Base-by-base conservation (phyloP, 2,113 vertebrate genomes). In the Sisor rabdophorus region DNA sequence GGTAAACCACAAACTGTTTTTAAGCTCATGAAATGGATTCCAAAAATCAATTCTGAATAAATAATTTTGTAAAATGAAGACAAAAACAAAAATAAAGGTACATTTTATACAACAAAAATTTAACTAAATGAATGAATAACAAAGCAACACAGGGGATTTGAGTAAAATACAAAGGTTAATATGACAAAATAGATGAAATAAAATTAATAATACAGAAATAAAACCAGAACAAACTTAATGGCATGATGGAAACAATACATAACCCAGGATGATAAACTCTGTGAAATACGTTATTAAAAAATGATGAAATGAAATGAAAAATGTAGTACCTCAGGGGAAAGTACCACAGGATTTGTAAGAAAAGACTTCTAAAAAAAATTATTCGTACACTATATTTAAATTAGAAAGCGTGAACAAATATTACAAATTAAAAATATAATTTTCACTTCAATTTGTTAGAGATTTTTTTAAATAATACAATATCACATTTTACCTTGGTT, bases 311-410 rank as follows among this genome's bases (percentile, higher is more conserved):
- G 40, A 10, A 44, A 44, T 44, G 40, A 44, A 4, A 44, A 44
- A 44, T 72, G 64, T 11, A 44, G 36, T 48, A 48, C 55, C 54
- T 75, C 30, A 70, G 71, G 26, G 30, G 30, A 69, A 71, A 52
- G 24, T 71, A 24, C 13, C 64, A 69, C 80, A n/a, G 36, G 28
- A 76, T 79, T 78, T 54, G 79, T 65, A 55, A 83, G 78, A 75
- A 68, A 12, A 32, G 56, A 61, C 63, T 54, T 67, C 36, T 24
- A n/a, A 17, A 65, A 3, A 8, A 26, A 44, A 73, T 10, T 59
- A 47, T n/a, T 24, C n/a, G 65, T 71, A 56, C 2, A 13, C 11
- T 24, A 22, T 55, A 19, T 24, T 47, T 19, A 24, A 55, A 20
- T 48, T 36, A 36, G 32, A 44, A 44, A 44, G 8, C 24, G 15